Evolutionary conservation across 2,888 invertebrate genomes (phyloP).

Genomic region (Mythimna vitellina): DNA sequence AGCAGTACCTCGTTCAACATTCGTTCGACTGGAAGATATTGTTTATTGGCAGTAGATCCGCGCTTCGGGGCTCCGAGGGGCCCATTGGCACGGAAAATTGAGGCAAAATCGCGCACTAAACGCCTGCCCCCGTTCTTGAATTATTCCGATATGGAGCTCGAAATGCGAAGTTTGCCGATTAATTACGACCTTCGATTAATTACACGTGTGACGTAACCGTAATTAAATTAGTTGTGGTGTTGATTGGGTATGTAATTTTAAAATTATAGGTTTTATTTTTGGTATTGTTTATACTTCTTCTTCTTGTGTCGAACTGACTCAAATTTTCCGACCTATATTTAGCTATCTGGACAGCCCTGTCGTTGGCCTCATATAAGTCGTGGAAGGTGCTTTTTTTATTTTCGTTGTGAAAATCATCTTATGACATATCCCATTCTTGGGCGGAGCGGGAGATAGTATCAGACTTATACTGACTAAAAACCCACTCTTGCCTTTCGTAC

Average conservation of each 20-base stretch:
- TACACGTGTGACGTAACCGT: slow-evolving; percentile 48
- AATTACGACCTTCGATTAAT: slow-evolving; percentile 56
- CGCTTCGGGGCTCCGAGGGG: slow-evolving; percentile 73
- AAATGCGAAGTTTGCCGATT: slow-evolving; percentile 51
- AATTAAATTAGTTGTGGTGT: slow-evolving; percentile 50
- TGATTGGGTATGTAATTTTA: slow-evolving; percentile 33
- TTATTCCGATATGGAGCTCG: slow-evolving; percentile 63
- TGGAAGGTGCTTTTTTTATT: too few species aligned
- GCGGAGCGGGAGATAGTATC: too few species aligned
- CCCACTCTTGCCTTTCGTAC: too few species aligned
- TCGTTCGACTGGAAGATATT: slow-evolving; percentile 87
- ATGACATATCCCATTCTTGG: too few species aligned
- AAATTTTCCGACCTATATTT: too few species aligned
- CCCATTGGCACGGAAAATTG: slow-evolving; percentile 88
- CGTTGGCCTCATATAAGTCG: too few species aligned
- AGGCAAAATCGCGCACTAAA: slow-evolving; percentile 81
- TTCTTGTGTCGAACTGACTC: too few species aligned
- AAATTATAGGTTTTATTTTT: slow-evolving; percentile 14
- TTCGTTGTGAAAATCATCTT: too few species aligned
- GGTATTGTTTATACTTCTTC: slow-evolving; percentile 5
- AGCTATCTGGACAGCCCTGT: too few species aligned
- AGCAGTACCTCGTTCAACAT: slow-evolving; percentile 83
- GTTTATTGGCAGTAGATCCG: slow-evolving; percentile 88
- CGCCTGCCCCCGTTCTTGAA: slow-evolving; percentile 70
- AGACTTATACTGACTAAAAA: too few species aligned